Evolutionary conservation across 2,797 vertebrate genomes (phyloP).

Genomic region (Holocentrus rufus): DNA sequence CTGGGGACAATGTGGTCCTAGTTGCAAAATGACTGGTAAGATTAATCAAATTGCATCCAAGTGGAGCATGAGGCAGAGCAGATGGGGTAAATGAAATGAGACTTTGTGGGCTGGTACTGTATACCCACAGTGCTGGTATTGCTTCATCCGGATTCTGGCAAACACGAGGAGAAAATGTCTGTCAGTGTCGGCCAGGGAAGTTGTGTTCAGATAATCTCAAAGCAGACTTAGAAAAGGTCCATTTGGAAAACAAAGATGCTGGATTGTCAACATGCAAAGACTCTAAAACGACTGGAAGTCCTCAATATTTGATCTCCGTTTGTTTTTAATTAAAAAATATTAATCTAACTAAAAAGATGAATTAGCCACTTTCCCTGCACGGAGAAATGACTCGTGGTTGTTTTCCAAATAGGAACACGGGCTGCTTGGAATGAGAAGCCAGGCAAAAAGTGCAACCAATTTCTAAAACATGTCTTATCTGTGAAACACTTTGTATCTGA

Average conservation of each 20-base stretch:
- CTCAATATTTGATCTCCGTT: not conserved
- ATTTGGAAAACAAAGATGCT: constrained; percentile 26
- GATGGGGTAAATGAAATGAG: constrained; percentile 63
- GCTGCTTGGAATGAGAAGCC: not conserved
- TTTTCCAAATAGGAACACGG: not conserved
- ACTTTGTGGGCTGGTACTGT: constrained; percentile 38
- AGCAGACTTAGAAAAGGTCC: constrained; percentile 33
- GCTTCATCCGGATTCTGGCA: constrained; percentile 41
- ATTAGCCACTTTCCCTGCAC: not conserved
- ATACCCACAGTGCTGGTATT: constrained; percentile 35
- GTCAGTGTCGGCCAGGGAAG: not conserved
- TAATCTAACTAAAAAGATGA: not conserved
- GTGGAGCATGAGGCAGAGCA: constrained; percentile 59
- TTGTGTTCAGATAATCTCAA: constrained; percentile 32
- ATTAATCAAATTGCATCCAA: constrained; percentile 60
- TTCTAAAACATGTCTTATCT: constrained; percentile 42
- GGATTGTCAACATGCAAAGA: not conserved
- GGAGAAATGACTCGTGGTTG: not conserved
- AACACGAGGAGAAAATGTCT: constrained; percentile 32
- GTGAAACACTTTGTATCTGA: constrained; percentile 25
- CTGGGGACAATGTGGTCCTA: constrained; percentile 18
- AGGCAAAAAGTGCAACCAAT: constrained; percentile 20
- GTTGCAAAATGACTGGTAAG: constrained; percentile 46
- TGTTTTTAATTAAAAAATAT: not conserved
- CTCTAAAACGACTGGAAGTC: constrained; percentile 8